phyloP scores from a whole-genome alignment of 2,113 vertebrate species.

The Chaetura pelagica region DNA sequence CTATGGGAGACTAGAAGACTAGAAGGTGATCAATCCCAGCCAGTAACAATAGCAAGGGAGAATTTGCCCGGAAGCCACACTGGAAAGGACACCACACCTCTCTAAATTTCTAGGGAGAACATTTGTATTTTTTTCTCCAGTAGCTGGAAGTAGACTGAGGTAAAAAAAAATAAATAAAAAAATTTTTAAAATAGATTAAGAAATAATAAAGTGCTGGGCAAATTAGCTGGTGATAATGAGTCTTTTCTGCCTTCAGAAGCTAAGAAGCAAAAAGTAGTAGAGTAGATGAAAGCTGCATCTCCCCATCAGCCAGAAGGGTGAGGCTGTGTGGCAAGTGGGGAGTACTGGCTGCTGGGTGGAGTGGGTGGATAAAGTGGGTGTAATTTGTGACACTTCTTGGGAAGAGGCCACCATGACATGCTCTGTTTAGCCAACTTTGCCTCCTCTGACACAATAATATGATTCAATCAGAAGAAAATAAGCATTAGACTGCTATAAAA shows the following conservation, averaged over 20 bases:
- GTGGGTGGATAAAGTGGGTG: background rate
- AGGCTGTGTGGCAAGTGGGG: background rate
- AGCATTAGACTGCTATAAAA: conserved; percentile 1
- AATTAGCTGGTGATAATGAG: background rate
- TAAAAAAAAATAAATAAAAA: background rate
- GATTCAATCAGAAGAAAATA: background rate
- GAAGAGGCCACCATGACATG: background rate
- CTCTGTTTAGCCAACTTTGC: background rate
- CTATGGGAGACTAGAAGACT: background rate
- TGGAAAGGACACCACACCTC: conserved; percentile 10
- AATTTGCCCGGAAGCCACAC: background rate
- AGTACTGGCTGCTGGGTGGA: background rate
- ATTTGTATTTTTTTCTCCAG: background rate
- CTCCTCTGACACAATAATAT: background rate
- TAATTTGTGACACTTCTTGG: conserved; percentile 13
- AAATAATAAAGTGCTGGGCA: background rate
- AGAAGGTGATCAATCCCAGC: background rate
- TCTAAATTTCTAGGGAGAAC: background rate
- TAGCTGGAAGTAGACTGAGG: background rate
- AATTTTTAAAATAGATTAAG: background rate
- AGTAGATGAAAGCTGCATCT: background rate
- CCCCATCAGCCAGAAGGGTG: background rate
- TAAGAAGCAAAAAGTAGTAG: background rate
- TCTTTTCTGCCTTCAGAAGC: background rate
- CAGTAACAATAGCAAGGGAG: background rate